phyloP scores from a whole-genome alignment of 2,888 invertebrate species.

The Trichopoda pennipes region DNA sequence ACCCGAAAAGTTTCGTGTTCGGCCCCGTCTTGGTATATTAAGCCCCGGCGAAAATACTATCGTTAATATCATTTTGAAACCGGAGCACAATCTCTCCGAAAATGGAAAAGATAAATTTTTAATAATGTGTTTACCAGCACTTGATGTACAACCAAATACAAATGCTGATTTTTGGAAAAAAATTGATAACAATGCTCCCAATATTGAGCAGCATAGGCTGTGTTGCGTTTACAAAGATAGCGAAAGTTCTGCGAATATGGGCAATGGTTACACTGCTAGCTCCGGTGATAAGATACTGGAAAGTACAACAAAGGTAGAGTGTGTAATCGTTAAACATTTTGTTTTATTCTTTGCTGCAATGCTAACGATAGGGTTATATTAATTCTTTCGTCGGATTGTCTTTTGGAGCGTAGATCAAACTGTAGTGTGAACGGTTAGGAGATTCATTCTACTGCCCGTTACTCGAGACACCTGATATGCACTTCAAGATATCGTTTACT shows the following conservation, averaged over 20 bases:
- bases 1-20: conserved; percentile 96
- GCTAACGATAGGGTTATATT: no score
- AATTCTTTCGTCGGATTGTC: no score
- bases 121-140: conserved; percentile 89
- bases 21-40: conserved; percentile 91
- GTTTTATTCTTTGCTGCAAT: no score
- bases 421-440: no score
- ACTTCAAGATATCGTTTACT: no score
- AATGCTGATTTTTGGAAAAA: conserved; percentile 88
- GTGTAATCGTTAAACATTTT: not conserved
- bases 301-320: conserved; percentile 49
- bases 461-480: no score
- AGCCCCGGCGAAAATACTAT: conserved; percentile 84
- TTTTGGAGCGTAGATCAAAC: no score
- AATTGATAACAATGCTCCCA: conserved; percentile 59
- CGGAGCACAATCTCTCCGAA: conserved; percentile 86
- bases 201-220: conserved; percentile 87
- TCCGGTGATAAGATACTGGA: conserved; percentile 68
- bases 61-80: conserved; percentile 88
- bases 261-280: conserved; percentile 73
- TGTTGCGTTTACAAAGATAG: conserved; percentile 82
- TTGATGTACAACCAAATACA: conserved; percentile 82
- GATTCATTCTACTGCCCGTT: no score
- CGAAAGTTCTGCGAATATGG: conserved; percentile 45
- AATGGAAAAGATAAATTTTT: conserved; percentile 92